Base-by-base conservation (phyloP, 2,888 invertebrate species). In the Cephus nigrinus region DNA sequence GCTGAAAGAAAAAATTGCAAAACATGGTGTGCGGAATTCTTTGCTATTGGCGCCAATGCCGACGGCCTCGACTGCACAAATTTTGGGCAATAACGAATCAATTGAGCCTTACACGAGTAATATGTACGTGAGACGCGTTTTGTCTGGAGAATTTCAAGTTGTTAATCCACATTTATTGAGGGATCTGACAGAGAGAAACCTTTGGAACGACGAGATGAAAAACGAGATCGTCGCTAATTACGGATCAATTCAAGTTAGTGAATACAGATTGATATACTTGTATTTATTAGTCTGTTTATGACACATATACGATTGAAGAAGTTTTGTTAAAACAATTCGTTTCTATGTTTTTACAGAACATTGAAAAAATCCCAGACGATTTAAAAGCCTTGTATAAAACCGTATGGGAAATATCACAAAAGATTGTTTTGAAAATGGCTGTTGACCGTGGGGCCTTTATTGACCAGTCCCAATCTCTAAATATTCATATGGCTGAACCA, bases 21-120 rank as follows among this genome's bases (percentile, higher is more conserved):
- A 93, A 91, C 90, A 93, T 88, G 94, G 94, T 69, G 88, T 94
- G 0, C 90, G 94, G 73, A 94, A 94, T 90, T 94, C 93, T 82
- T 90, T 95, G 55, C 90, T 95, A 32, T 76, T 94, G 81, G 94
- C 94, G 1, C 94, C 94, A 30, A 94, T 95, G 94, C 94, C 94
- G 2, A 95, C 94, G 31, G 94, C 94, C 4, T 94, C 94, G 15
- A 95, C 94, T 5, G 94, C 94, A 30, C 94, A 95, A 88, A 95
- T 94, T 83, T 91, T 95, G 11, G 94, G 94, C 34, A 95, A 94
- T 89, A 94, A 94, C 84, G 94, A 94, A 86, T 93, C 94, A 23
- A 93, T 95, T 82, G 94, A 94, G 86, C 93, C 94, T 1, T 95
- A 94, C 90, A 94, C 94, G 1, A 93, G 93, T 81, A 95, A 94